Conservation (phyloP, 2,113 vertebrate genomes). For the Phasianus colchicus region DNA sequence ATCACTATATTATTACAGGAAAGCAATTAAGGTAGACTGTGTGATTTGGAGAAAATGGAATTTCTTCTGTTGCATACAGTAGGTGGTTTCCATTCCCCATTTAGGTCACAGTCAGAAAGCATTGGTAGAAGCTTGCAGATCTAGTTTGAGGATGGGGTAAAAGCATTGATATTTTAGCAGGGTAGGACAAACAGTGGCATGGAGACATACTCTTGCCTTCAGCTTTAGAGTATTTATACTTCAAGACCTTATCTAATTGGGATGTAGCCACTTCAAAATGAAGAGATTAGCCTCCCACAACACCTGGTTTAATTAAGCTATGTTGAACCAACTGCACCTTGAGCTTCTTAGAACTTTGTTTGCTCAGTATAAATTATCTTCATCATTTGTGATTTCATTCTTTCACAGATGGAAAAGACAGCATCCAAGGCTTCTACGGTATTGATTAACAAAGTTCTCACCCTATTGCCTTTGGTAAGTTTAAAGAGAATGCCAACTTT, state of each 20-base stretch:
- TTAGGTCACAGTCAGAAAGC: neutral
- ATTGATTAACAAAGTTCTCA: constrained; percentile 42
- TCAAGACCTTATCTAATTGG: neutral
- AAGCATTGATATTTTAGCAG: neutral
- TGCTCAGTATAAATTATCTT: constrained; percentile 43
- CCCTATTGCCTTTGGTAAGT: constrained; percentile 24
- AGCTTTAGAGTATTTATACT: neutral
- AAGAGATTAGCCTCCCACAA: neutral
- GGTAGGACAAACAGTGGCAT: neutral
- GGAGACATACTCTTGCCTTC: neutral
- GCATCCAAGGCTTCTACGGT: constrained; percentile 28
- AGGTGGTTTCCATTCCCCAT: neutral
- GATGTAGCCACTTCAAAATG: neutral
- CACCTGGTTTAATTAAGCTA: constrained; percentile 45
- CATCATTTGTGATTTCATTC: constrained; percentile 22
- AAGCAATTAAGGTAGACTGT: constrained; percentile 25
- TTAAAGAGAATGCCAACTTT: constrained; percentile 42
- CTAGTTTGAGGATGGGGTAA: neutral
- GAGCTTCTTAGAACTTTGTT: constrained; percentile 32
- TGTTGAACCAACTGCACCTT: constrained; percentile 30
- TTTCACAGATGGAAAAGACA: constrained; percentile 41
- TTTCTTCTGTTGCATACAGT: neutral
- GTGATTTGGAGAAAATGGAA: neutral
- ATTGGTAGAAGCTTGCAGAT: neutral
- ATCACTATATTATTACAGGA: neutral